Evolutionary conservation across 2,113 vertebrate genomes (phyloP), one percentile per base, ranked within the genome.

Genomic region (Tragulus kanchil): DNA sequence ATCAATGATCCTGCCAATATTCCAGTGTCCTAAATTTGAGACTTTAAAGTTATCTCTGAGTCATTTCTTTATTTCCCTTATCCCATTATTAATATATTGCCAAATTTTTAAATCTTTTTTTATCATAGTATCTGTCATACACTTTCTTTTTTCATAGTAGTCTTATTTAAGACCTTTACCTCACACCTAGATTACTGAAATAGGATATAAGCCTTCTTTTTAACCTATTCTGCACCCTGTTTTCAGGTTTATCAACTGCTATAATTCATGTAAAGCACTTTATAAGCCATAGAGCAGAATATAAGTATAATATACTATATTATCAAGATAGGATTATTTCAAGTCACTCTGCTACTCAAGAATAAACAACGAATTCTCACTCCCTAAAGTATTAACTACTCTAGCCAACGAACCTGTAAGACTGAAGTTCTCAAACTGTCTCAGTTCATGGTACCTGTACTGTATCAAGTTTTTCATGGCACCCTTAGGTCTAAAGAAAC

Each of bases 281-380:
- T 90, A 59, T 78, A 69, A 67, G 50, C 36, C 45, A 89, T 61
- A 71, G 61, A 89, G 31, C 23, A 42, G 75, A 61, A 71, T 15
- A 25, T 16, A 61, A 59, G 8, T 85, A 58, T 28, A 79, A 79
- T 4, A 8, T 8, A 61, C 23, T 90, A 85, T 85, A 91, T 71
- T 85, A 23, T 85, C 54, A 95, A 71, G 94, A 90, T 54, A 90
- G 45, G 67, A 73, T 61, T 59, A 54, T 52, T 85, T 91, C 62
- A 71, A 71, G 48, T 71, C 31, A 84, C 25, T 69, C 25, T 6
- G 8, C 45, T 86, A 86, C 26, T 91, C 12, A 91, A 86, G 73
- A 69, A 95, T 45, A 86, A 21, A 69, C 23, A 91, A 54, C 52
- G 62, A 69, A 69, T 90, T 91, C 23, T 79, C 62, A 91, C 31